Evolutionary conservation across 2,113 vertebrate genomes (phyloP), one percentile per base, ranked within the genome.

Genomic region (Leuciscus idus): DNA sequence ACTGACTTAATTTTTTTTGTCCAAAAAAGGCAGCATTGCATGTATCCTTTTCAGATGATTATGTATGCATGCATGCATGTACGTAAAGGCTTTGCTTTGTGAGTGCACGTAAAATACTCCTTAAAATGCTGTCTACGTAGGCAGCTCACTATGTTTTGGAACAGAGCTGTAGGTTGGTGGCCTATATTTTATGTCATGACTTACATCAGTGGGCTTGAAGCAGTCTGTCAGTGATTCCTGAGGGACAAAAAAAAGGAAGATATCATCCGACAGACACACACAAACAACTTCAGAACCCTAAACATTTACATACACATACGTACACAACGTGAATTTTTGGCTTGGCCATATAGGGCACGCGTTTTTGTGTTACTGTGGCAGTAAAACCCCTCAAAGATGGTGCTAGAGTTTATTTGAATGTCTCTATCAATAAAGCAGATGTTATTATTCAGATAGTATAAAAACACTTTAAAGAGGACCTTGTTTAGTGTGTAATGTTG

Each of bases 151-250:
- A 6, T 19, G 76, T 36, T 36, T 79, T 19, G 21, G 23, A 64
- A 19, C 23, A 64, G 57, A 46, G 57, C 23, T 64, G 6, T 33
- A 7, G 33, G 23, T 12, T 55, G 28, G 23, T 68, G 30, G 33
- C 12, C 48, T 15, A 61, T 23, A 64, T 46, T 17, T 61, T 43
- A 4, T 0, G 0, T 17, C 28, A 73, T 23, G 90, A 91, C 86
- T 96, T 96, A 97, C 96, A 94, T 97, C 96, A 93, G 96, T 97
- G 88, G 96, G 96, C 93, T 97, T 97, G 93, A 95, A 96, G 95
- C 96, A 97, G 92, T 97, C 96, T 95, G 96, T 94, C 76, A 97
- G 95, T 84, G 96, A 96, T 93, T 96, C 96, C 96, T 97, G 46
- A 70, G 46, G n/a, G 66, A 85, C 21, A 79, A 33, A 84, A 66